Conservation (phyloP, 2,888 invertebrate species). For the Brenthis hecate region DNA sequence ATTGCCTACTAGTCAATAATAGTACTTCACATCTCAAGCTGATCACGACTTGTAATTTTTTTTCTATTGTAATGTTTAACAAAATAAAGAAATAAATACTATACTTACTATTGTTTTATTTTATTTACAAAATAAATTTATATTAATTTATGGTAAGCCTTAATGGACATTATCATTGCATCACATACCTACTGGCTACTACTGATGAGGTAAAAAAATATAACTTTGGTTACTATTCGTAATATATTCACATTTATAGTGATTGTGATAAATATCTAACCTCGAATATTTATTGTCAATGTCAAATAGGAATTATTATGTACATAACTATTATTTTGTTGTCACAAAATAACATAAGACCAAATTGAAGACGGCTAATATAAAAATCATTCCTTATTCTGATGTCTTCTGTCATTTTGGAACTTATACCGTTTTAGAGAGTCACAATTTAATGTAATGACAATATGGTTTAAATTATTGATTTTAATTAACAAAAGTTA, state of each 20-base stretch:
- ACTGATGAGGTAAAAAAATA: too few species aligned
- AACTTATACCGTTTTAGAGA: too few species aligned
- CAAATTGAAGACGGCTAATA: too few species aligned
- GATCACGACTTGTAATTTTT: neutral
- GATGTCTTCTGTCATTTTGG: too few species aligned
- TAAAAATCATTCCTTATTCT: too few species aligned
- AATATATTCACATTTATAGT: too few species aligned
- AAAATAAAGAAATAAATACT: conserved; percentile 1
- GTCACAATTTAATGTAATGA: too few species aligned
- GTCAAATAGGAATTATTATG: conserved; percentile 2
- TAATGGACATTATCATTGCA: neutral
- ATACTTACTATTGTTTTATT: neutral
- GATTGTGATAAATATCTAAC: conserved; percentile 8
- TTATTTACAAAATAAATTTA: neutral
- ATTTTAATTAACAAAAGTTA: too few species aligned
- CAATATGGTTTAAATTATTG: too few species aligned
- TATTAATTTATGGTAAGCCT: neutral
- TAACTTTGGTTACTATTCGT: too few species aligned
- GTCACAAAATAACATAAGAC: too few species aligned
- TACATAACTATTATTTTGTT: neutral
- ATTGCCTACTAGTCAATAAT: conserved; percentile 12
- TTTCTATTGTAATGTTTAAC: conserved; percentile 1
- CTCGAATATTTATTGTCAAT: neutral
- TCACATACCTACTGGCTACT: neutral
- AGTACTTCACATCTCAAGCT: conserved; percentile 6